Evolutionary conservation across 2,888 invertebrate genomes (phyloP), one percentile per base, ranked within the genome.

Genomic region (Caenorhabditis imperialis): DNA sequence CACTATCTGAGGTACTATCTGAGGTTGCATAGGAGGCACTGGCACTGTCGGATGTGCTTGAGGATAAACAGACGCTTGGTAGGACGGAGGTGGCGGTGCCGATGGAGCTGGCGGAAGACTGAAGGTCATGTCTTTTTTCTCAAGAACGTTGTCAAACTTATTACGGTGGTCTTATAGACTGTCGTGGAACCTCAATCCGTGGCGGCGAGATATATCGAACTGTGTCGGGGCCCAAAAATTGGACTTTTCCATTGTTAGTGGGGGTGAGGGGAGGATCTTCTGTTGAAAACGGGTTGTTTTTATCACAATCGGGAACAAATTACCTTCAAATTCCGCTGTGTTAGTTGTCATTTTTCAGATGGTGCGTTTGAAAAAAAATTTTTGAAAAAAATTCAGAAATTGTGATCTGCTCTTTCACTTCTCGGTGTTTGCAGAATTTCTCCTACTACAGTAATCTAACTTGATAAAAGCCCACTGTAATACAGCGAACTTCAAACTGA

Each of bases 161-260:
- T 2, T 30, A 57, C 65, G 50, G 23, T 42, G 6, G 30, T 10
- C 30, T 6, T 7, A 30, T 30, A 50, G 22, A 23, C 3, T 16
- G 4, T 22, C 53, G 38, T 3, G 30, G 33, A 18, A 54, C 47
- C 33, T 58, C 51, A 16, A 69, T n/a, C 18, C 72, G 35, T 10
- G 53, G 58, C 22, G 72, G 72, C 8, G 72, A 72, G 53, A 48
- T 60, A 42, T 72, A 72, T 38, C 55, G 62, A 20, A 72, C 72
- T n/a, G 42, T 48, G 10, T 72, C 72, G 14, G 51, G 53, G 1
- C 72, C 54, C 58, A 72, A 54, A 48, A 72, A 72, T 18, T 72
- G 51, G n/a, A 72, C 58, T 44, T 53, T 63, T 65, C 72, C 72
- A 27, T 72, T 60, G 12, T 50, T 42, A 30, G 35, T 47, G 12